Conservation (phyloP, 2,888 invertebrate species). For the Panzeria rudis region DNA sequence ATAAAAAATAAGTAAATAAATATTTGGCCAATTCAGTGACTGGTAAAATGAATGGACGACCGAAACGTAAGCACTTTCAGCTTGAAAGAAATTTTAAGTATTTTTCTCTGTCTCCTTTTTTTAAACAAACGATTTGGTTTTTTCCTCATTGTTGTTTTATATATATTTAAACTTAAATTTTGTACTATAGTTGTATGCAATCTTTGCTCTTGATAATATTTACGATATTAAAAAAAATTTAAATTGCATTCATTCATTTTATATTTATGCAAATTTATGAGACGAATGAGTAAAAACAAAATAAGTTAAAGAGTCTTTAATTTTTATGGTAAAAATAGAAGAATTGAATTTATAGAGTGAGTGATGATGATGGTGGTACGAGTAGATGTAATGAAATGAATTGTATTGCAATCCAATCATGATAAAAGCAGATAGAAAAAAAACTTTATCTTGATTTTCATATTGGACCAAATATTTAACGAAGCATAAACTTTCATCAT, state of each 20-base stretch:
- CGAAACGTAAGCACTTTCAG: conserved; percentile 27
- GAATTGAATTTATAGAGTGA: not conserved
- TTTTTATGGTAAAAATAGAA: conserved; percentile 42
- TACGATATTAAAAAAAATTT: conserved; percentile 50
- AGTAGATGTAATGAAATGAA: conserved; percentile 45
- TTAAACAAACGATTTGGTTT: conserved; percentile 15
- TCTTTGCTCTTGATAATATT: conserved; percentile 53
- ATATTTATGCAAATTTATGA: conserved; percentile 60
- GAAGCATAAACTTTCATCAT: conserved; percentile 65
- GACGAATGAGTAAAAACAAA: conserved; percentile 33
- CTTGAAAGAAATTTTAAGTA: conserved; percentile 39
- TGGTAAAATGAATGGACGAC: conserved; percentile 25
- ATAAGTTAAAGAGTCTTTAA: conserved; percentile 44
- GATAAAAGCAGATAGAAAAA: conserved; percentile 26
- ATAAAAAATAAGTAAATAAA: conserved; percentile 34
- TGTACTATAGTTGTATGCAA: conserved; percentile 8
- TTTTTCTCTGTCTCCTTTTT: not conserved
- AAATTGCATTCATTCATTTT: conserved; percentile 53
- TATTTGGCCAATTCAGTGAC: conserved; percentile 54
- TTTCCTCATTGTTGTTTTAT: conserved; percentile 19
- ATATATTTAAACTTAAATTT: conserved; percentile 40
- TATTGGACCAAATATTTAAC: conserved; percentile 66
- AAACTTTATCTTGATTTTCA: conserved; percentile 53
- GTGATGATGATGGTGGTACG: not conserved
- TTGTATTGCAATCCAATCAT: conserved; percentile 65